Evolutionary conservation across 1,140 invertebrate genomes (phyloP).

Genomic region (Lepidurus apus): DNA sequence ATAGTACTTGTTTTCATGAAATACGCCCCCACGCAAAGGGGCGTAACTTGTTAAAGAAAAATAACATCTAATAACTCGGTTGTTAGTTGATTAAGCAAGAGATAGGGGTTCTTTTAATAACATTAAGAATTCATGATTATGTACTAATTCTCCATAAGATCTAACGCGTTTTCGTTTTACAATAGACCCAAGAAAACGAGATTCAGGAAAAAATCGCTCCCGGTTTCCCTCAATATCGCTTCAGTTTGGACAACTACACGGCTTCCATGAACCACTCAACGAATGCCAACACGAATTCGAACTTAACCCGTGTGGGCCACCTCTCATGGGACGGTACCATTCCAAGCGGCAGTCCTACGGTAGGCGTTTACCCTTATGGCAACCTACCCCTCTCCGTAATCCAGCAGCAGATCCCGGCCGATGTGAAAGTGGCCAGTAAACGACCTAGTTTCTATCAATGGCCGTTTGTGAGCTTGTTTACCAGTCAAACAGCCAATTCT

Average conservation of each 20-base stretch:
- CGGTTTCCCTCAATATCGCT: slow-evolving; percentile 8
- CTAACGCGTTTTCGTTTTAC: not conserved
- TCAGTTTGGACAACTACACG: not conserved
- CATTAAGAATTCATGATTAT: too few relatives aligned
- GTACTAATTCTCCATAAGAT: not conserved
- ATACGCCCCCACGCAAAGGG: too few relatives aligned
- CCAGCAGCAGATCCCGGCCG: slow-evolving; percentile 34
- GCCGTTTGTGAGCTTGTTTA: slow-evolving; percentile 26
- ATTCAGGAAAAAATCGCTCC: slow-evolving; percentile 23
- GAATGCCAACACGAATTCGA: not conserved
- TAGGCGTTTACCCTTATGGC: slow-evolving; percentile 32
- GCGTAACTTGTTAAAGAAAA: too few relatives aligned
- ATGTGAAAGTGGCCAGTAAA: slow-evolving; percentile 34
- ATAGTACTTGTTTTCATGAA: too few relatives aligned
- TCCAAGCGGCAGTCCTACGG: slow-evolving; percentile 16
- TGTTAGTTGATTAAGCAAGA: too few relatives aligned
- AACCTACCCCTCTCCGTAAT: slow-evolving; percentile 31
- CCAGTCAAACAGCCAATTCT: not conserved
- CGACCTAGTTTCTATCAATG: slow-evolving; percentile 33
- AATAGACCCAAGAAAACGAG: slow-evolving; percentile 13
- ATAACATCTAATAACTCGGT: too few relatives aligned
- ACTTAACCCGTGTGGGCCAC: not conserved
- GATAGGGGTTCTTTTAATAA: too few relatives aligned
- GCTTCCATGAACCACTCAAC: slow-evolving; percentile 10
- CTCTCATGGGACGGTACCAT: not conserved